A percentile compares a stretch with the other conserved stretches of the same genome.
phyloP scores from a whole-genome alignment of 92 coral and sea anemone genomes.

The Meandrina meandrites region DNA sequence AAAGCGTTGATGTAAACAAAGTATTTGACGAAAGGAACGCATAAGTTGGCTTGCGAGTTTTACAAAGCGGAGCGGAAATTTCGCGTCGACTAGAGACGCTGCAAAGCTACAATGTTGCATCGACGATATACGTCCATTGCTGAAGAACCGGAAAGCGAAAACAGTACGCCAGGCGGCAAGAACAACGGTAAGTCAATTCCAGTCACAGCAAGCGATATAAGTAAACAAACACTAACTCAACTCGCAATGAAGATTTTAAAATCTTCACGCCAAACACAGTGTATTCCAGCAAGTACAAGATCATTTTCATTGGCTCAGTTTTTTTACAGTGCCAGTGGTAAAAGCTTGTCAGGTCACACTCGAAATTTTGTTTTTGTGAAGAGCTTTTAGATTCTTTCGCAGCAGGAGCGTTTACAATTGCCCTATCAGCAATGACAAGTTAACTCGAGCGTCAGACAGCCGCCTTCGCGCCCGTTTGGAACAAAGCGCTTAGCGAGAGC shows the following conservation, averaged over 20 bases:
- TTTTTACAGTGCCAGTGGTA: neutral
- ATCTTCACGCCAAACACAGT: neutral
- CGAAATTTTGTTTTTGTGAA: neutral
- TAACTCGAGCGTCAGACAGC: neutral
- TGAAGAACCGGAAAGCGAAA: constrained; percentile 72
- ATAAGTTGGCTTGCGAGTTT: neutral
- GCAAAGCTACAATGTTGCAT: constrained; percentile 47
- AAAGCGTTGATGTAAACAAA: constrained; percentile 14
- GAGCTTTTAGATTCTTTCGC: neutral
- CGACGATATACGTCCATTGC: constrained; percentile 82
- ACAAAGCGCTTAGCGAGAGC: neutral
- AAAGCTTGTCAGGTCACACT: neutral
- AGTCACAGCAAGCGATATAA: neutral
- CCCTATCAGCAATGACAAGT: neutral
- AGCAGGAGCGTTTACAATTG: neutral
- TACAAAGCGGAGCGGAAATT: neutral
- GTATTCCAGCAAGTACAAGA: neutral
- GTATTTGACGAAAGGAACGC: neutral
- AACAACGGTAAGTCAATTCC: neutral
- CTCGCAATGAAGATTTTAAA: neutral
- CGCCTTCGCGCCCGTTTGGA: neutral
- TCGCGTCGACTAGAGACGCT: neutral
- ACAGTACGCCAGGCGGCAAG: neutral
- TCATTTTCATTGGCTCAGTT: neutral
- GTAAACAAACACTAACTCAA: constrained; percentile 7